phyloP scores from a whole-genome alignment of 2,113 vertebrate species.

The Phocoena phocoena region DNA sequence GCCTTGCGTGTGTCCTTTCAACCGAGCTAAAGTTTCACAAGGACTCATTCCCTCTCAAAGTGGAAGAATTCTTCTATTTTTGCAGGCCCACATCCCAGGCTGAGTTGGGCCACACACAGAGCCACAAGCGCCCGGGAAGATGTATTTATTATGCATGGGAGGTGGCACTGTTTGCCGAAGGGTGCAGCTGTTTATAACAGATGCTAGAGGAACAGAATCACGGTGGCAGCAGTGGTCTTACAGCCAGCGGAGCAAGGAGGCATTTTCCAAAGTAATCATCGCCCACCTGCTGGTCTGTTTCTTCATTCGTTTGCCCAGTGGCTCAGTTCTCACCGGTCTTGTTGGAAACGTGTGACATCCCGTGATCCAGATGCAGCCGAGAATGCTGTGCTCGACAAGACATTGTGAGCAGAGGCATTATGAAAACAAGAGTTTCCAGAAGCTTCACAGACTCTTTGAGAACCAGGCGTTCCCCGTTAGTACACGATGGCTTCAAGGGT shows the following conservation, averaged over 20 bases:
- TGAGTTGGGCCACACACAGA: neutral
- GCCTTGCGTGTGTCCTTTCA: neutral
- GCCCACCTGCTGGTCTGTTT: neutral
- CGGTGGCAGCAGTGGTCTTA: accelerated
- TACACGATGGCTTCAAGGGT: accelerated
- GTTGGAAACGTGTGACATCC: accelerated
- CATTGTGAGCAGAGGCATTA: accelerated
- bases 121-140: neutral
- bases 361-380: accelerated
- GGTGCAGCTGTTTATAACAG: neutral
- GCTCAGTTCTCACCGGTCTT: accelerated
- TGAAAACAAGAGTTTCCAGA: neutral
- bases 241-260: neutral
- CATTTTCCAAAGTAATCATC: accelerated
- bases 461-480: neutral
- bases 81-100: neutral
- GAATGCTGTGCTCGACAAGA: accelerated
- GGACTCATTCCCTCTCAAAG: neutral
- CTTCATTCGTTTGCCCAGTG: neutral
- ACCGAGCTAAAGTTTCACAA: neutral
- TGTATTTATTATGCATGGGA: accelerated
- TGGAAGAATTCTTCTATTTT: neutral
- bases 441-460: neutral
- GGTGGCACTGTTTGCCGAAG: neutral
- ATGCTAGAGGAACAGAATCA: too few relatives aligned